These are phyloP conservation scores for Thumatha senex DNA, from an alignment of 2,888 invertebrate species.

Conservation along the genomic window DNA sequence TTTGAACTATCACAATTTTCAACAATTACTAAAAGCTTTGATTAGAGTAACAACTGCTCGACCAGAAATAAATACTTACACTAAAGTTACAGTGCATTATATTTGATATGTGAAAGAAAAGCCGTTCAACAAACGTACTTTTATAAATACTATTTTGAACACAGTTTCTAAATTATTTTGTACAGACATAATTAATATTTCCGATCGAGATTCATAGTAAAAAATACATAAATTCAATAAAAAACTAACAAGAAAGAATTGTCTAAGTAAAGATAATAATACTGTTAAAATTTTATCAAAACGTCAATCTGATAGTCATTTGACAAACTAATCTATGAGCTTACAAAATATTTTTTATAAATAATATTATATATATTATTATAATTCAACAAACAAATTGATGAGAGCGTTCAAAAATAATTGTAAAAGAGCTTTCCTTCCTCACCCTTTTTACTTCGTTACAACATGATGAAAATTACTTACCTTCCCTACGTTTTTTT, in stretches of 20 bases:
- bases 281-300: conserved; percentile 58
- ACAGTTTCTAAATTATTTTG: conserved; percentile 7
- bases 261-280: conserved; percentile 40
- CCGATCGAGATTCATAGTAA: no score
- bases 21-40: conserved; percentile 77
- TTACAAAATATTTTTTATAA: no score
- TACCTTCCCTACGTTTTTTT: conserved; percentile 68
- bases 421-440: conserved; percentile 43
- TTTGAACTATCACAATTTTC: conserved; percentile 57
- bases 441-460: conserved; percentile 44
- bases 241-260: no score
- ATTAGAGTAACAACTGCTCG: conserved; percentile 61
- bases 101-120: conserved; percentile 5
- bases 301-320: conserved; percentile 37
- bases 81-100: conserved; percentile 17
- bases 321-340: conserved; percentile 9
- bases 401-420: conserved; percentile 7
- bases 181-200: no score
- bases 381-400: no score
- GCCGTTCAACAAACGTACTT: conserved; percentile 2
- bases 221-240: no score
- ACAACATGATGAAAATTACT: conserved; percentile 77
- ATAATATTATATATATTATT: no score
- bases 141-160: conserved; percentile 17
- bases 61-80: conserved; percentile 25